Conservation (phyloP, 2,797 vertebrate species). For the Chiroxiphia lanceolata region DNA sequence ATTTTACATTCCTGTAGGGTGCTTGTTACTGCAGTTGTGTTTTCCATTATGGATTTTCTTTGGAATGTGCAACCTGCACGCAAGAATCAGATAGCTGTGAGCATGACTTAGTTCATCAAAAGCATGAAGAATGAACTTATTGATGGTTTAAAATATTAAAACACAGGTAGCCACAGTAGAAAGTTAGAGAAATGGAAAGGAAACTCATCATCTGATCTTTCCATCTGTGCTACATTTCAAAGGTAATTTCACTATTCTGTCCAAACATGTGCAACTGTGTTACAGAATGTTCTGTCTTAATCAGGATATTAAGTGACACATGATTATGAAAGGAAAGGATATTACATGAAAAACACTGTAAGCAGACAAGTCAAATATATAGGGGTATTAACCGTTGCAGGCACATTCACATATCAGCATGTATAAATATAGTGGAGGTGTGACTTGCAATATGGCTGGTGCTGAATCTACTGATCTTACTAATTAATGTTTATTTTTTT, state of each 20-base stretch:
- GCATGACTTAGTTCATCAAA: constrained; percentile 4
- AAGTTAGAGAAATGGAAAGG: neutral
- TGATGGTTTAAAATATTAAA: constrained; percentile 45
- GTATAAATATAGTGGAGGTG: neutral
- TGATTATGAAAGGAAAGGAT: constrained; percentile 49
- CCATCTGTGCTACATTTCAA: constrained; percentile 23
- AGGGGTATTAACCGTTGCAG: constrained; percentile 17
- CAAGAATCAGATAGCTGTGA: constrained; percentile 46
- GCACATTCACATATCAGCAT: neutral
- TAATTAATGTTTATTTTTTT: constrained; percentile 59
- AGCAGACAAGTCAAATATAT: neutral
- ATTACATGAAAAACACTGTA: neutral
- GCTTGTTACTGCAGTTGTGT: constrained; percentile 56
- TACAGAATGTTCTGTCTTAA: constrained; percentile 44
- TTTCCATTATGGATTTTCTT: constrained; percentile 62
- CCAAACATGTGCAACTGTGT: constrained; percentile 18
- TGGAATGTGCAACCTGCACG: constrained; percentile 23
- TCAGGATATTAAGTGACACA: constrained; percentile 43
- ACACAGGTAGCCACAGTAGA: neutral
- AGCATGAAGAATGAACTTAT: neutral
- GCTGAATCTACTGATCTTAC: constrained; percentile 34
- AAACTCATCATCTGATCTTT: neutral
- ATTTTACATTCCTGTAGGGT: constrained; percentile 44
- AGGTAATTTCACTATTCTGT: constrained; percentile 54
- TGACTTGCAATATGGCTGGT: constrained; percentile 42